Evolutionary conservation across 2,113 vertebrate species (phyloP), one percentile per base, ranked within the genome.

Genomic region (Meles meles): DNA sequence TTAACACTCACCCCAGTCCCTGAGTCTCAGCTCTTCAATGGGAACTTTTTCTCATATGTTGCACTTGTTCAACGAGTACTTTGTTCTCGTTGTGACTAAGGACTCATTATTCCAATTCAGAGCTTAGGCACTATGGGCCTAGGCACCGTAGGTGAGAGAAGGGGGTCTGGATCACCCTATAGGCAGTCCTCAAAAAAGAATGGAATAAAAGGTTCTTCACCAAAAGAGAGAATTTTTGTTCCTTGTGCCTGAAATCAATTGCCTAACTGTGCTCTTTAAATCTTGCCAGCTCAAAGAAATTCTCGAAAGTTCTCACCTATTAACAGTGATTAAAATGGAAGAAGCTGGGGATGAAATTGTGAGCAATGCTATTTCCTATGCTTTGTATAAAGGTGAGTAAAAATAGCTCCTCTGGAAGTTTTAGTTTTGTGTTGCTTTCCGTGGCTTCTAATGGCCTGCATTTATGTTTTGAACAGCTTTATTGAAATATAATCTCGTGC

Each of bases 291-390:
- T 99, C 97, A 99, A 99, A 98, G 99, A 99, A 98, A 98, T 99
- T 90, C 98, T 99, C 13, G 99, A 99, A 96, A 98, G 97, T 81
- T 97, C 99, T 67, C 98, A 99, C 97, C 98, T 99, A 27, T 72
- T 99, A 86, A 99, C 99, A 72, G 98, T 99, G 76, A 99, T 99
- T 94, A 99, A 99, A 97, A 99, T 98, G 97, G 99, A 99, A 95
- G 98, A 99, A 96, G 99, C 99, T 77, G 99, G 99, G 79, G 99
- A 99, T 39, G 99, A 99, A 91, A 98, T 99, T 14, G 99, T 99
- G 97, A 99, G 98, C 98, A 99, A 98, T 6, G 99, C 99, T 12
- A 99, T 99, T 80, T 99, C 98, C 88, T 99, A 98, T 29, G 99
- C 99, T 0, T 97, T 99, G 14, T 99, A 99, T 90, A 99, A 99